Evolutionary conservation across 2,113 vertebrate species (phyloP).

Genomic region (Paradisaea rubra): DNA sequence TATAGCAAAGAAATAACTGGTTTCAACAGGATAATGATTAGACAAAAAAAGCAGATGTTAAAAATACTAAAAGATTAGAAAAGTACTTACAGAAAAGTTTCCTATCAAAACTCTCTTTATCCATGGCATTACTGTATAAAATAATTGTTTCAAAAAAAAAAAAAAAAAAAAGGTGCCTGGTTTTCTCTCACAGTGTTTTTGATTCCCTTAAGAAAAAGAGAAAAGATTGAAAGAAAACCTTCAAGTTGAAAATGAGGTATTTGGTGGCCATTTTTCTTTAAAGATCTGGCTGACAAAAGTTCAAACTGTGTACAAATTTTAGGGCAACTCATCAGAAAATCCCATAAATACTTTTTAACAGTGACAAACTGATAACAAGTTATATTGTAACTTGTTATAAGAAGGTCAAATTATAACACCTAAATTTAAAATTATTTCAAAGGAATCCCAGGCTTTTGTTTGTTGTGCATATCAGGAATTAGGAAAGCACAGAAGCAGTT

Average conservation of each 20-base stretch:
- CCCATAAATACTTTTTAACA: background rate
- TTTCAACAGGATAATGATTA: background rate
- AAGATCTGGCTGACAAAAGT: background rate
- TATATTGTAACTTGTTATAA: background rate
- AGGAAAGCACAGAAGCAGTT: background rate
- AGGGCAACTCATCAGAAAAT: background rate
- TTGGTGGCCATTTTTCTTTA: background rate
- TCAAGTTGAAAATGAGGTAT: rapidly evolving
- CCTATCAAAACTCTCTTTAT: background rate
- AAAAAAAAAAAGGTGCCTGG: background rate
- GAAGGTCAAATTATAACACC: background rate
- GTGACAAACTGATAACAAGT: background rate
- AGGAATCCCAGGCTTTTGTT: background rate
- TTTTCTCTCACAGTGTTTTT: background rate
- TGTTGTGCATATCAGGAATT: background rate
- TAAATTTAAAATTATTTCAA: background rate
- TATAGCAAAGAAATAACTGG: background rate
- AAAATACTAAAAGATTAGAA: background rate
- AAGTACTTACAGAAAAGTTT: background rate
- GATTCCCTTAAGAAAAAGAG: background rate
- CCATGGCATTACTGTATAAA: rapidly evolving
- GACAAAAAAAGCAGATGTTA: background rate
- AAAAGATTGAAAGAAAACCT: background rate
- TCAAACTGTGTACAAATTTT: background rate
- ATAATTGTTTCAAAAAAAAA: background rate